Percentiles rank a stretch among this genome's conserved stretches.
phyloP scores from a whole-genome alignment of 2,888 invertebrate genomes.

The Agrotis puta region DNA sequence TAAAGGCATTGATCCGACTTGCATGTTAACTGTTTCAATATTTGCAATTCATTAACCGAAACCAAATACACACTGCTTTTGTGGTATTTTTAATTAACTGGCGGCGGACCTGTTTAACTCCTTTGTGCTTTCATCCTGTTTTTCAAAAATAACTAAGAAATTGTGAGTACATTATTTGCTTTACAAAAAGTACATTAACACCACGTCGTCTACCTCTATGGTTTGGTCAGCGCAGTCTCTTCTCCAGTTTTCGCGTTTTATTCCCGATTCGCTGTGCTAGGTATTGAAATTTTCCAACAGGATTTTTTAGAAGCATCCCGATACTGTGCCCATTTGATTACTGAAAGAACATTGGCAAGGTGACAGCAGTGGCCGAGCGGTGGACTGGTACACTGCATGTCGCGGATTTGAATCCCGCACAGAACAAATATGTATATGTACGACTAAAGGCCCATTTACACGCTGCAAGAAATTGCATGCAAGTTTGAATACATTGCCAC shows the following conservation, averaged over 20 bases:
- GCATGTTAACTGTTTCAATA: conserved; percentile 19
- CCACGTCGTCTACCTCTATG: background rate
- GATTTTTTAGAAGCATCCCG: no score
- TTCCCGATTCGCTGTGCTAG: background rate
- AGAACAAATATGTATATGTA: no score
- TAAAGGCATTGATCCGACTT: conserved; percentile 6
- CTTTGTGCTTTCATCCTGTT: conserved; percentile 9
- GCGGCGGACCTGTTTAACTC: background rate
- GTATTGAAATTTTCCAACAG: no score
- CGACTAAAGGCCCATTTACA: no score
- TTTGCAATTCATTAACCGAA: conserved; percentile 45
- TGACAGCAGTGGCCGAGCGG: no score
- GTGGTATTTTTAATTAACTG: conserved; percentile 5
- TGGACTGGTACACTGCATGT: no score
- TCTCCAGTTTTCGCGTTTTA: background rate
- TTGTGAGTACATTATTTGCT: conserved; percentile 20
- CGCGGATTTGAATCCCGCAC: no score
- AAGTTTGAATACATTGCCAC: no score
- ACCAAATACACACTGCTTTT: conserved; percentile 22
- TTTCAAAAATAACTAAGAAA: conserved; percentile 18
- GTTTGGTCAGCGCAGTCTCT: no score
- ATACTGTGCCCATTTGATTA: no score
- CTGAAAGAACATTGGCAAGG: no score
- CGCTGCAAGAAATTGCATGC: no score
- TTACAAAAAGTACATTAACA: conserved; percentile 7